A percentile compares a stretch with the other conserved stretches of the same genome.
Conservation (phyloP, 2,113 vertebrate genomes). For the Plectropomus leopardus region DNA sequence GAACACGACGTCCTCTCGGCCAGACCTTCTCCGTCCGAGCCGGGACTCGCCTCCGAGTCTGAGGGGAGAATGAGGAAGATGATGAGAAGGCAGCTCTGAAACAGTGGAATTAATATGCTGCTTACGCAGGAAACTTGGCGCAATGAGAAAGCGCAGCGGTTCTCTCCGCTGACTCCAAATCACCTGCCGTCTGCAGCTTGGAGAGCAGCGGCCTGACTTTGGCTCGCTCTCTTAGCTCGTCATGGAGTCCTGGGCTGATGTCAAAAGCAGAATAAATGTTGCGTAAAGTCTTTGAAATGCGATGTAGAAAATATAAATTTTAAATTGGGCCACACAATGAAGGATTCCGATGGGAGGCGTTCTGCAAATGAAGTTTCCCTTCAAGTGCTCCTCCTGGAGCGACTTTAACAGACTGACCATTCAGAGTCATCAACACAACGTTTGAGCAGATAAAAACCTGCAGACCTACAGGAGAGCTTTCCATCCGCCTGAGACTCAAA, state of each 20-base stretch:
- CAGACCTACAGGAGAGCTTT: conserved; percentile 63
- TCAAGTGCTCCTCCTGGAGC: conserved; percentile 31
- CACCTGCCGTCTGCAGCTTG: conserved; percentile 68
- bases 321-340: conserved; percentile 63
- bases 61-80: conserved; percentile 46
- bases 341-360: conserved; percentile 40
- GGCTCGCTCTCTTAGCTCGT: conserved; percentile 27
- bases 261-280: conserved; percentile 64
- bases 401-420: conserved; percentile 42
- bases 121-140: conserved; percentile 70
- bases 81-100: conserved; percentile 60
- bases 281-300: conserved; percentile 62
- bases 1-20: conserved; percentile 95
- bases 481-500: conserved; percentile 16
- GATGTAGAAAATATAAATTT: conserved; percentile 44
- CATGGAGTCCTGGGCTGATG: conserved; percentile 49
- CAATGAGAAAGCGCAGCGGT: not conserved
- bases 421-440: conserved; percentile 26
- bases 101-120: conserved; percentile 40
- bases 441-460: conserved; percentile 38
- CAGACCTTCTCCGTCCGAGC: conserved; percentile 94
- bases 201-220: conserved; percentile 31
- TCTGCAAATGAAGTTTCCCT: conserved; percentile 38
- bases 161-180: conserved; percentile 55
- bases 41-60: conserved; percentile 97